Conservation (phyloP, 2,888 invertebrate species). For the Taphrorychus bicolor region DNA sequence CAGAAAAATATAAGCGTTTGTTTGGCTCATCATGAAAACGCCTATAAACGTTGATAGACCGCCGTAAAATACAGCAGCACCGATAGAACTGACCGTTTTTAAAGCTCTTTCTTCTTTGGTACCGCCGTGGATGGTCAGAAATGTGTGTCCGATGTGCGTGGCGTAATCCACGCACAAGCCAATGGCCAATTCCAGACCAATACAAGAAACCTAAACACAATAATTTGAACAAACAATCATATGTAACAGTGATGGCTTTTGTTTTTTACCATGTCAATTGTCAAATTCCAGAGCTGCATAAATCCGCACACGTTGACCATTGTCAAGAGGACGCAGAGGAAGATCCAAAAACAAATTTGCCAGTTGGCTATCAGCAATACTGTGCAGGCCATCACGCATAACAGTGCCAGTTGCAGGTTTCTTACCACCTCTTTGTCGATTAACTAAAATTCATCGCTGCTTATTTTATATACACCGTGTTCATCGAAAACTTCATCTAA, state of each 20-base stretch:
- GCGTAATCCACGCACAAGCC: constrained; percentile 87
- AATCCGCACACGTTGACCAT: constrained; percentile 77
- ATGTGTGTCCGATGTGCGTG: constrained; percentile 82
- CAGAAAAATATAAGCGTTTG: constrained; percentile 78
- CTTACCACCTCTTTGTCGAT: constrained; percentile 78
- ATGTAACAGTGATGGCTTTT: neutral
- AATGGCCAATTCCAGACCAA: constrained; percentile 80
- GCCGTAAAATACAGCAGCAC: constrained; percentile 78
- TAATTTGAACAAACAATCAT: constrained; percentile 49
- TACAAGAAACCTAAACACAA: constrained; percentile 65
- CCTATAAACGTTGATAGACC: constrained; percentile 80
- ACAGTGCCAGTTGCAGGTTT: constrained; percentile 76
- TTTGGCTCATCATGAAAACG: constrained; percentile 72
- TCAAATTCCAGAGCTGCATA: constrained; percentile 83
- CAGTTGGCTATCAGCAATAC: constrained; percentile 76
- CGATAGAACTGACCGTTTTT: constrained; percentile 74
- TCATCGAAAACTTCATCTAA: no score
- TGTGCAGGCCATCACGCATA: constrained; percentile 83
- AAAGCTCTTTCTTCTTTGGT: constrained; percentile 66
- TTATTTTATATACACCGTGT: no score
- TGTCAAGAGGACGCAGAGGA: constrained; percentile 76
- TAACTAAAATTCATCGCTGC: no score
- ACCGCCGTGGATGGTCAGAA: constrained; percentile 69
- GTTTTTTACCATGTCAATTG: constrained; percentile 71
- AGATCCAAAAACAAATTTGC: constrained; percentile 80